Conservation (phyloP, 30 jellyfish, hydroid and myxozoan genomes). For the Aurelia aurita complex sp. Pacific region DNA sequence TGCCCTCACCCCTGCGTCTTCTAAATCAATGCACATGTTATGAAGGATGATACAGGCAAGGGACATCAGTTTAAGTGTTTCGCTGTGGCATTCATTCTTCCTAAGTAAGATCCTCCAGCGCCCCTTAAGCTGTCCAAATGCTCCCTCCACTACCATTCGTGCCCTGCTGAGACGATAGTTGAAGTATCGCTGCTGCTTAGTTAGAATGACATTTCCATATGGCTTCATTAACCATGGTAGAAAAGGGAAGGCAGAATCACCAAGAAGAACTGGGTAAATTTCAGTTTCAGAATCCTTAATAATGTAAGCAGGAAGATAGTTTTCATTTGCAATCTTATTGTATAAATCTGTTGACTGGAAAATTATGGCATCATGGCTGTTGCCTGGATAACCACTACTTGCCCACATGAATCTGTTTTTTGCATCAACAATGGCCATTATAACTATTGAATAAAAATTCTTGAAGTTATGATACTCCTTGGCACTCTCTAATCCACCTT, state of each 20-base stretch:
- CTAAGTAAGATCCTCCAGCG: slow-evolving; percentile 46
- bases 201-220: slow-evolving; percentile 38
- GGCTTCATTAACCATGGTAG: slow-evolving; percentile 61
- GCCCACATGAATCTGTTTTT: slow-evolving; percentile 55
- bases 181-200: slow-evolving; percentile 45
- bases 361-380: slow-evolving; percentile 60
- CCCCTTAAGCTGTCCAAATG: slow-evolving; percentile 63
- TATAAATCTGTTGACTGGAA: slow-evolving; percentile 51
- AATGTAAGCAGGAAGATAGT: slow-evolving; percentile 20
- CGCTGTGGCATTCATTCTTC: slow-evolving; percentile 26
- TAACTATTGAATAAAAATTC: slow-evolving; percentile 47
- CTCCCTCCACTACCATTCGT: slow-evolving; percentile 61
- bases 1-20: slow-evolving; percentile 52
- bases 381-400: slow-evolving; percentile 71
- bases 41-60: slow-evolving; percentile 60
- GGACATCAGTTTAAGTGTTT: slow-evolving; percentile 31
- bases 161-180: slow-evolving; percentile 55
- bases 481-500: slow-evolving; percentile 57
- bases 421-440: slow-evolving; percentile 68
- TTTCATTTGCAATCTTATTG: slow-evolving; percentile 20
- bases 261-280: slow-evolving; percentile 41
- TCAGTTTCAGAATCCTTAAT: not conserved
- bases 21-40: slow-evolving; percentile 49
- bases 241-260: slow-evolving; percentile 57
- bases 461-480: slow-evolving; percentile 60